Base-by-base conservation (phyloP, 1,140 invertebrate species). In the Chlorops oryzae region DNA sequence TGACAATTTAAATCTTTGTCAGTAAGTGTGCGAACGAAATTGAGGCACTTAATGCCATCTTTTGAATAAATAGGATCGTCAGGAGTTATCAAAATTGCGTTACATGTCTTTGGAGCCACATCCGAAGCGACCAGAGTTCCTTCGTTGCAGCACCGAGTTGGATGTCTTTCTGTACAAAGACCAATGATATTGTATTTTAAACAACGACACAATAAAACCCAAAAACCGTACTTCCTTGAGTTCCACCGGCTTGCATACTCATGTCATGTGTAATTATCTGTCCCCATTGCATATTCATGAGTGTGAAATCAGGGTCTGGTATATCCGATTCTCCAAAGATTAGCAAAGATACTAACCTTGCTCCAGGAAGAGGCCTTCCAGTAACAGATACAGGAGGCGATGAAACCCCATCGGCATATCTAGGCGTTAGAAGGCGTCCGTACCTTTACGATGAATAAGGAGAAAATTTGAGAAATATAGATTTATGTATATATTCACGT, bases 221-320 rank as follows among this genome's bases (percentile, higher is more conserved):
- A 38, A 24, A 6, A 12, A 3, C 77, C 81, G 79, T 77, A 88
- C 86, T 83, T 20, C 82, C 80, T 71, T 88, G 85, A 5, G 85
- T 83, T 39, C 79, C 77, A 22, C 83, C 83, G 49, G 83, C 82
- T 35, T 84, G 81, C 70, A 88, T 75, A 39, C 82, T 85, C 84
- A 91, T 88, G 61, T 93, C 89, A 65, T 92, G 89, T 5, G 88
- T 88, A 21, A 92, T 83, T 44, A 92, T 86, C 70, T 92, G 90
- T 7, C 88, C 89, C 80, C 84, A 92, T 55, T 91, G 87, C 83
- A 91, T 90, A 17, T 87, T 79, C n/a, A 80, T 80, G 2, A 91
- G 69, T 3, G 84, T 87, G 75, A 81, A 88, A 39, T 81, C 70
- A 0, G 77, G 81, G 70, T 90, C 86, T 2, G 83, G 74, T 2